These are phyloP conservation scores for Dicrostonyx torquatus DNA, from an alignment of 2,797 vertebrate species.

Conservation along the genomic window DNA sequence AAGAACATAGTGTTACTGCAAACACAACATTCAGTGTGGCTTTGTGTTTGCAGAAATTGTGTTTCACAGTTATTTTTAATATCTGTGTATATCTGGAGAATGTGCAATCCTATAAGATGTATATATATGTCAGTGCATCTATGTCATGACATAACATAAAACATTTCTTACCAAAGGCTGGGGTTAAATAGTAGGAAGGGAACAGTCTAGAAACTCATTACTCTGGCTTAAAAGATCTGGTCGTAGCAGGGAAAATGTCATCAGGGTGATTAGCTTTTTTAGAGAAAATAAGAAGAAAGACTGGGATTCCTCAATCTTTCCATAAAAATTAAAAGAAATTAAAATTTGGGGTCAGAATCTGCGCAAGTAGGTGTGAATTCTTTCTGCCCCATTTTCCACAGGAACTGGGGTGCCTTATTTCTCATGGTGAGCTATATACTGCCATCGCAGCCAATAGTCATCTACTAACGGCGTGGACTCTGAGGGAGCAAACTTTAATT, in stretches of 20 bases:
- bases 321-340: neutral
- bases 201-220: neutral
- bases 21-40: neutral
- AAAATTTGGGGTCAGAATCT: neutral
- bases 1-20: neutral
- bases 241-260: neutral
- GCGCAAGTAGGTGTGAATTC: neutral
- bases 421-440: neutral
- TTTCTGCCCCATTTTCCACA: neutral
- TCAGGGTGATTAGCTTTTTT: neutral
- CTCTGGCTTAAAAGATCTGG: neutral
- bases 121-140: neutral
- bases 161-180: neutral
- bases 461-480: neutral
- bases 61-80: constrained; percentile 10
- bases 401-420: neutral
- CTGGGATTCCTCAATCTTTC: neutral
- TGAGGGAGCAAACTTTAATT: neutral
- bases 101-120: neutral
- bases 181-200: neutral
- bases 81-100: neutral
- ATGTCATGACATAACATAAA: neutral
- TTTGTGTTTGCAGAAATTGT: neutral
- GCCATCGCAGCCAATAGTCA: neutral
- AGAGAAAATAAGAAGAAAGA: neutral